Base-by-base conservation (phyloP, 2,888 invertebrate genomes). In the Yponomeuta plumbellus region DNA sequence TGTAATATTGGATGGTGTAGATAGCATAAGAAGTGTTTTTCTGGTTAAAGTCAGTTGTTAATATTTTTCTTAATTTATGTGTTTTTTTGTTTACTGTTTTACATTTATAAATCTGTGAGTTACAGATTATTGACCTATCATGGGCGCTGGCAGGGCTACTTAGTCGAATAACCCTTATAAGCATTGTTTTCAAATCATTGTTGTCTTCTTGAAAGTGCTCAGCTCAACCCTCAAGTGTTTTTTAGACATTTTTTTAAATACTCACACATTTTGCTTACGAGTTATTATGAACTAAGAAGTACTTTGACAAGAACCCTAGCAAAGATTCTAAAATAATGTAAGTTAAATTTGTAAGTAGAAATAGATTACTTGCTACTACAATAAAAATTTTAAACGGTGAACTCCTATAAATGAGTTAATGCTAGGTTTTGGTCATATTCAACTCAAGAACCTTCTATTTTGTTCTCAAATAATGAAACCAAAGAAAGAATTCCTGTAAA, bases 41-140 rank as follows among this genome's bases (percentile, higher is more conserved):
- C 61, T 26, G 20, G 34, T 34, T 26, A 34, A 34, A 62, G 62
- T 62, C 62, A 62, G 62, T 39, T 62, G 62, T 62, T 22, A 61
- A 34, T 62, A 62, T 62, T 20, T 62, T 61, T 61, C n/a, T 21
- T 59, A 59, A 22, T 59, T 10, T 4, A 20, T 23, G 23, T 22
- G 21, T 59, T 59, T 59, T 6, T 13, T 52, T 52, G 44, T 52
- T 52, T 6, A 17, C 44, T 1, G 13, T 52, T 52, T 52, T 52
- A 52, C 1, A 4, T 13, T 52, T 52, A 52, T 52, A 52, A 17
- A 17, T 52, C 44, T 52, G 44, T 52, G 17, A 17, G 17, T 8
- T 34, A 34, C 8, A 8, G 34, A 6, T 34, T 4, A 34, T 5
- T 8, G 34, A 34, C 34, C 34, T 34, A 8, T 5, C 34, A 6